Percentiles rank a stretch among this genome's conserved stretches.
phyloP scores from a whole-genome alignment of 2,797 vertebrate genomes.

The Sciaenops ocellatus region DNA sequence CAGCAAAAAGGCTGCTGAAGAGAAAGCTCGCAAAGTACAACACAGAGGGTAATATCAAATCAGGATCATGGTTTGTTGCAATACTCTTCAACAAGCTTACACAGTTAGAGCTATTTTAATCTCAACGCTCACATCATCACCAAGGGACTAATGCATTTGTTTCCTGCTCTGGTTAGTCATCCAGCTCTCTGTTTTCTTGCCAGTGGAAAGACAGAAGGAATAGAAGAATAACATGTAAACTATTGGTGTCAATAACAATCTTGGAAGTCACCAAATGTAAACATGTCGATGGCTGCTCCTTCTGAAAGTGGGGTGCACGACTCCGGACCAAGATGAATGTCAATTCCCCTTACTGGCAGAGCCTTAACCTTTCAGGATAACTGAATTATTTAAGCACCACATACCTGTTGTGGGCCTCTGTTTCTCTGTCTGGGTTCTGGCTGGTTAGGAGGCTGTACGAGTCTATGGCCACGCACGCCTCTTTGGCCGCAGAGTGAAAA shows the following conservation, averaged over 20 bases:
- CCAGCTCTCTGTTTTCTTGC: constrained; percentile 1
- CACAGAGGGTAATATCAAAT: constrained; percentile 45
- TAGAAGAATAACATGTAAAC: constrained; percentile 64
- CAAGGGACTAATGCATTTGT: constrained; percentile 12
- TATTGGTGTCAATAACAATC: constrained; percentile 76
- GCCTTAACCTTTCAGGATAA: constrained; percentile 86
- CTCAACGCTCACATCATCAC: constrained; percentile 21
- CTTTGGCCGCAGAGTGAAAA: constrained; percentile 80
- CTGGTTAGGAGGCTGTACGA: constrained; percentile 65
- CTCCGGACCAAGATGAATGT: constrained; percentile 85
- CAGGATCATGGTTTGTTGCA: constrained; percentile 28
- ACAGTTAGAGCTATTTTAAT: constrained; percentile 18
- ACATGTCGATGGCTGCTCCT: constrained; percentile 60
- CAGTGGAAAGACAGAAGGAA: constrained; percentile 43
- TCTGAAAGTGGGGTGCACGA: constrained; percentile 59
- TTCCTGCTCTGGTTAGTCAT: constrained; percentile 14
- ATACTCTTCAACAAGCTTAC: constrained; percentile 19
- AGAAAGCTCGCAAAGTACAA: constrained; percentile 34
- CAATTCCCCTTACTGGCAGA: constrained; percentile 78
- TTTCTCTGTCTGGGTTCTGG: constrained; percentile 63
- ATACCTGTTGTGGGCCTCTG: constrained; percentile 82
- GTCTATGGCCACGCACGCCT: constrained; percentile 70
- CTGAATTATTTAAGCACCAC: constrained; percentile 88
- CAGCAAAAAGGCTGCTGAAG: constrained; percentile 19
- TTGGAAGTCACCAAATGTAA: constrained; percentile 69